Evolutionary conservation across 2,113 vertebrate species (phyloP).

Genomic region (Apistogramma diplotaenia): DNA sequence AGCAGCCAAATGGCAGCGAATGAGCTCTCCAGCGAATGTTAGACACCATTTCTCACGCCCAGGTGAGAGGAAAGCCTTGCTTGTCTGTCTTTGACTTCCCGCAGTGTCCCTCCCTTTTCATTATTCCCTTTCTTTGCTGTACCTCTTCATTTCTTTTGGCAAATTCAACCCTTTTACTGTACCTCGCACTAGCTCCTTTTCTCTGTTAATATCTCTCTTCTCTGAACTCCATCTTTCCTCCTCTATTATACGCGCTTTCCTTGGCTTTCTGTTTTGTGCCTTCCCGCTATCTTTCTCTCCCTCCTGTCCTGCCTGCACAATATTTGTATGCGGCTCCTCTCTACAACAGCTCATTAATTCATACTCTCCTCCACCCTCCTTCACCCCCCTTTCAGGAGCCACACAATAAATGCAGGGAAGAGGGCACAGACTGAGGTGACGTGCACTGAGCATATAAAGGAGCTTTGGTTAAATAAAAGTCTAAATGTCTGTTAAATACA

Average conservation of each 20-base stretch:
- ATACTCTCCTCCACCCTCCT: conserved; percentile 74
- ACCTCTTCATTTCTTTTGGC: conserved; percentile 9
- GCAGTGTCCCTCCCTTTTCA: conserved; percentile 19
- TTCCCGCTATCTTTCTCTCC: conserved; percentile 56
- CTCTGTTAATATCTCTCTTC: conserved; percentile 38
- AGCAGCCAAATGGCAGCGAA: conserved; percentile 70
- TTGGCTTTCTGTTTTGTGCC: conserved; percentile 47
- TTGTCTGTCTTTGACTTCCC: conserved; percentile 39
- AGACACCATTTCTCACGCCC: conserved; percentile 55
- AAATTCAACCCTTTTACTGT: conserved; percentile 43
- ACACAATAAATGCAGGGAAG: conserved; percentile 71
- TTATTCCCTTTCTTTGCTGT: conserved; percentile 24
- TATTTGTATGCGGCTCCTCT: conserved; percentile 76
- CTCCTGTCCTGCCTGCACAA: conserved; percentile 57
- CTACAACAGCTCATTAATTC: conserved; percentile 78
- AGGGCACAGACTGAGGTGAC: conserved; percentile 61
- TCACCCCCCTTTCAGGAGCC: conserved; percentile 67
- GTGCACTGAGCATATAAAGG: conserved; percentile 62
- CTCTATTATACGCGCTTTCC: conserved; percentile 57
- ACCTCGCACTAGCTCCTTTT: conserved; percentile 27
- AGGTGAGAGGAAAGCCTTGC: conserved; percentile 51
- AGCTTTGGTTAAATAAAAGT: conserved; percentile 60
- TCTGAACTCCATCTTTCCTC: conserved; percentile 21
- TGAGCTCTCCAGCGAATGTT: conserved; percentile 58
- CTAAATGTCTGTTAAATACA: conserved; percentile 50